These are phyloP conservation scores for Leucophora obtusa DNA, from an alignment of 2,888 invertebrate genomes.

Conservation along the genomic window DNA sequence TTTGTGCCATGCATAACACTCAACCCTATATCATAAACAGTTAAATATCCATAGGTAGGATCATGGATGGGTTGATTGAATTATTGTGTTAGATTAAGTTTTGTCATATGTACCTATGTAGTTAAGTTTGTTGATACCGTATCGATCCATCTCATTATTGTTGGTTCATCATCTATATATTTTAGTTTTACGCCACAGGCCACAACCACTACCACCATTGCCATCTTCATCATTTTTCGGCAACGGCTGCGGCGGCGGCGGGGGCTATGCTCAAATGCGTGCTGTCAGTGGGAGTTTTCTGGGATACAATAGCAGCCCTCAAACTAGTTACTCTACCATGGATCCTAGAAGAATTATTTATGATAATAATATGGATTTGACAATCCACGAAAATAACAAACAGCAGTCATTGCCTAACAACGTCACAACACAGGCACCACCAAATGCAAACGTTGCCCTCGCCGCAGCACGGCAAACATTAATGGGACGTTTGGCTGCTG, in stretches of 20 bases:
- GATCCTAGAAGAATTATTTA: conserved; percentile 8
- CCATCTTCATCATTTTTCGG: conserved; percentile 70
- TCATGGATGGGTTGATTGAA: not conserved
- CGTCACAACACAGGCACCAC: conserved; percentile 65
- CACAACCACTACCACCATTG: conserved; percentile 71
- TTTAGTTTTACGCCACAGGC: conserved; percentile 81
- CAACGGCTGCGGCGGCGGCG: conserved; percentile 69
- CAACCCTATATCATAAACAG: too few species aligned
- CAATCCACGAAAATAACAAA: not conserved
- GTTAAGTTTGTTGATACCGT: conserved; percentile 30
- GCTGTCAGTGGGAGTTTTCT: conserved; percentile 66
- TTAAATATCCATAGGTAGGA: too few species aligned
- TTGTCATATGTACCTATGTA: conserved; percentile 29
- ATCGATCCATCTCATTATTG: conserved; percentile 69
- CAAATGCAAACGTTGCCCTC: conserved; percentile 74
- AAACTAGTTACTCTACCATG: not conserved
- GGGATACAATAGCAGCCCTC: conserved; percentile 80
- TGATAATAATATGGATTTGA: not conserved
- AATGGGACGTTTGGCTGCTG: conserved; percentile 71
- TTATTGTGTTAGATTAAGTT: conserved; percentile 6
- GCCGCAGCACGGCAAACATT: conserved; percentile 73
- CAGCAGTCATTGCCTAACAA: conserved; percentile 17
- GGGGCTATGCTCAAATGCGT: conserved; percentile 66
- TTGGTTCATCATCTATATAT: conserved; percentile 75
- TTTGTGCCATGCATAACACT: not conserved